These are phyloP conservation scores for Nomada hirtipes DNA, from an alignment of 2,888 invertebrate genomes.

Conservation along the genomic window DNA sequence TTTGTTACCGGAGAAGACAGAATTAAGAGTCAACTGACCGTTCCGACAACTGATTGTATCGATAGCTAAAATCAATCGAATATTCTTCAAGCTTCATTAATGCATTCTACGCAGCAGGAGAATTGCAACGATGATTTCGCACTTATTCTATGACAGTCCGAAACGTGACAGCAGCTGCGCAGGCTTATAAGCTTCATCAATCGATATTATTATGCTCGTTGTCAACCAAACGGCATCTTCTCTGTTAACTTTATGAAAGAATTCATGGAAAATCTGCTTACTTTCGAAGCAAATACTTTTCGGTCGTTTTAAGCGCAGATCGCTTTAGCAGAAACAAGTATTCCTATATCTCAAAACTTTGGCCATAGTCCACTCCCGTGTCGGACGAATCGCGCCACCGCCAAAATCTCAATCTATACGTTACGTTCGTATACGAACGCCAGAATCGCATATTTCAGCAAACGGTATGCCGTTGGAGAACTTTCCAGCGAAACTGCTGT, in stretches of 20 bases:
- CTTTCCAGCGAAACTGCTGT: slow-evolving; percentile 68
- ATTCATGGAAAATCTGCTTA: slow-evolving; percentile 6
- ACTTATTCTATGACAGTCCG: slow-evolving; percentile 11
- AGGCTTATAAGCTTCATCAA: slow-evolving; percentile 29
- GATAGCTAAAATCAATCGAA: too few relatives aligned
- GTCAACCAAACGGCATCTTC: slow-evolving; percentile 24
- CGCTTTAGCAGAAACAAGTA: slow-evolving; percentile 76
- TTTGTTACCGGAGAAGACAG: neutral
- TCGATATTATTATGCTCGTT: slow-evolving; percentile 44
- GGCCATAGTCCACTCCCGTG: slow-evolving; percentile 72
- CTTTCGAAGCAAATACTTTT: too few relatives aligned
- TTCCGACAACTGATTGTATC: too few relatives aligned
- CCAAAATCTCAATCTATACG: slow-evolving; percentile 44
- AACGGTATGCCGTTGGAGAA: slow-evolving; percentile 54
- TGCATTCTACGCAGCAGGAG: neutral
- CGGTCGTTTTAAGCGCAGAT: slow-evolving; percentile 33
- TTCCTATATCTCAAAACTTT: slow-evolving; percentile 79
- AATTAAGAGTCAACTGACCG: too few relatives aligned
- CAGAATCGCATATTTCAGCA: slow-evolving; percentile 43
- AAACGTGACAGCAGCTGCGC: slow-evolving; percentile 27
- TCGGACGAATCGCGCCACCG: slow-evolving; percentile 41
- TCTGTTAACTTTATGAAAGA: too few relatives aligned
- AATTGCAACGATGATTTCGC: neutral
- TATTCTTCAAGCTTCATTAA: neutral
- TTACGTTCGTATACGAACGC: slow-evolving; percentile 53